Conservation (phyloP, 2,113 vertebrate genomes). For the Chloebia gouldiae region DNA sequence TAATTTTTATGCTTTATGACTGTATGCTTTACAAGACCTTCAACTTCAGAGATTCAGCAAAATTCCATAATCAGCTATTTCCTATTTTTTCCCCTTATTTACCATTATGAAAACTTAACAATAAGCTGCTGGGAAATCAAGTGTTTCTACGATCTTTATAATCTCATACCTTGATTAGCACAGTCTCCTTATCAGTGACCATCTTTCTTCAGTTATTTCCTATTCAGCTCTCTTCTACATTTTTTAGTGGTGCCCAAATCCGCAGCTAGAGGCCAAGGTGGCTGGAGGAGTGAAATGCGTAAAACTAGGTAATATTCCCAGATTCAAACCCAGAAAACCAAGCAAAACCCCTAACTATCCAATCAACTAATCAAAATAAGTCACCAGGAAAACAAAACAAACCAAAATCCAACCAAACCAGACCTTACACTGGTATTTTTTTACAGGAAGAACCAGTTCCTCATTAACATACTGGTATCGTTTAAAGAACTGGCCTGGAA, state of each 20-base stretch:
- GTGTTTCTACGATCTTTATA: background rate
- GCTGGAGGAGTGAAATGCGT: background rate
- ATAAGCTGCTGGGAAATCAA: background rate
- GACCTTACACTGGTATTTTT: fast-evolving
- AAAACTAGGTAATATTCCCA: background rate
- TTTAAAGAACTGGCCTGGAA: background rate
- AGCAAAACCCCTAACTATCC: background rate
- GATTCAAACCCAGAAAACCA: background rate
- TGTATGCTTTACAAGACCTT: background rate
- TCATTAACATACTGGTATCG: background rate
- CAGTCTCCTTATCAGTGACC: background rate
- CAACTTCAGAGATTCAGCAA: background rate
- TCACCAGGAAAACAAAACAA: background rate
- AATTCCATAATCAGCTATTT: background rate
- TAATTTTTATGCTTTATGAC: background rate
- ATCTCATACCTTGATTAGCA: background rate
- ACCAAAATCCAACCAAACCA: fast-evolving
- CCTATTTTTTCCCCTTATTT: background rate
- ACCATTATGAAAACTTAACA: background rate
- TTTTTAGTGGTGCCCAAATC: background rate
- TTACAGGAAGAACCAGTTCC: background rate
- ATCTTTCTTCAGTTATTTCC: background rate
- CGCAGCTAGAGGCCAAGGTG: background rate
- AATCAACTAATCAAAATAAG: fast-evolving
- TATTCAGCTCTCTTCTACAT: background rate